Evolutionary conservation across 2,888 invertebrate genomes (phyloP).

Genomic region (Tinea semifulvella): DNA sequence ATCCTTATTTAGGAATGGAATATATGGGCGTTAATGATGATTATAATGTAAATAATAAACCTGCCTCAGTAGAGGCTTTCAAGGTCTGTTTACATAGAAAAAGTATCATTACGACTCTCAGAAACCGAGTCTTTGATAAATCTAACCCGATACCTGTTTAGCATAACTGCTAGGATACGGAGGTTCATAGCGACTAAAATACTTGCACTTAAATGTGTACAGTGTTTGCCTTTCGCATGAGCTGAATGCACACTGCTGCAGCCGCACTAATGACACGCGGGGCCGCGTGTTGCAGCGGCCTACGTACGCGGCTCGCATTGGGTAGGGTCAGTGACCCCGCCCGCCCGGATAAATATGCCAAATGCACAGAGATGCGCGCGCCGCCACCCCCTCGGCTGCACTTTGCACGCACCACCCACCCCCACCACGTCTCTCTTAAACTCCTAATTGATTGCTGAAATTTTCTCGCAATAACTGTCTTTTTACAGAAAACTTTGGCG

Average conservation of each 20-base stretch:
- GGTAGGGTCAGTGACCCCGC: conserved; percentile 63
- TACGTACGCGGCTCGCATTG: conserved; percentile 62
- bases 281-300: conserved; percentile 36
- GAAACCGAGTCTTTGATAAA: no score
- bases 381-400: conserved; percentile 29
- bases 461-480: conserved; percentile 65
- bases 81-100: no score
- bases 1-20: no score
- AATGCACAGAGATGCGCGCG: conserved; percentile 67
- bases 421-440: conserved; percentile 41
- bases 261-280: conserved; percentile 42
- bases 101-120: no score
- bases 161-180: no score
- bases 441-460: conserved; percentile 67
- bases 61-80: no score
- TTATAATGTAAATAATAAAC: no score
- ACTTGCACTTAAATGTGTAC: conserved; percentile 28
- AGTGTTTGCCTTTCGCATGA: conserved; percentile 54
- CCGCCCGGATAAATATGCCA: conserved; percentile 67
- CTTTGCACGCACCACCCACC: conserved; percentile 22
- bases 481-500: conserved; percentile 62
- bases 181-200: no score
- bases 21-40: no score
- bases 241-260: conserved; percentile 28
- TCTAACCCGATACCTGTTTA: no score